phyloP scores from a whole-genome alignment of 2,113 vertebrate genomes.

The Spheniscus mendiculus region DNA sequence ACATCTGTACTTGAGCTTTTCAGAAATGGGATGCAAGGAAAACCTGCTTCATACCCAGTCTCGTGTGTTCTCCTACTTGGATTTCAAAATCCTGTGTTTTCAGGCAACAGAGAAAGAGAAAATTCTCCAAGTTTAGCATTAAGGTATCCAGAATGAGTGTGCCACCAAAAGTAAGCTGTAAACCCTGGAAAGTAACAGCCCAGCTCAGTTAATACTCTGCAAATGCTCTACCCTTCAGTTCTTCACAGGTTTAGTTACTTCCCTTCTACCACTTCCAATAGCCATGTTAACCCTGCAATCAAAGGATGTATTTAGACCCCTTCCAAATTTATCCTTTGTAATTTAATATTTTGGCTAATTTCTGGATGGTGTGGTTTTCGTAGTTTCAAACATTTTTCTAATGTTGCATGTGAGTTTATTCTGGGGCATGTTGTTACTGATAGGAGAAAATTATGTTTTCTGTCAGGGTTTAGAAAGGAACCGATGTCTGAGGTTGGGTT shows the following conservation, averaged over 20 bases:
- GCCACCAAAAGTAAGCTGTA: neutral
- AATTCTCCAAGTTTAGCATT: neutral
- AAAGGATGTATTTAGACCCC: neutral
- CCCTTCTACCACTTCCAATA: neutral
- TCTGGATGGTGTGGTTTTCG: neutral
- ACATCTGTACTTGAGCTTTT: neutral
- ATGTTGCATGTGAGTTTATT: neutral
- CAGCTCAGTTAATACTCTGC: neutral
- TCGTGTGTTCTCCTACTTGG: neutral
- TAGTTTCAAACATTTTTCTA: neutral
- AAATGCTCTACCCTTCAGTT: neutral
- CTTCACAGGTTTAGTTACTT: neutral
- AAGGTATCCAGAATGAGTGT: neutral
- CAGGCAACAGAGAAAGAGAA: neutral
- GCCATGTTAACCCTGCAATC: neutral
- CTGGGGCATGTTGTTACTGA: neutral
- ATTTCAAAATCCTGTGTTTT: neutral
- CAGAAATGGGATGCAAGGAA: neutral
- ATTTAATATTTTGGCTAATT: neutral
- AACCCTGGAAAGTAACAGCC: neutral
- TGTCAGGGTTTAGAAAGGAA: neutral
- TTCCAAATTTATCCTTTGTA: neutral
- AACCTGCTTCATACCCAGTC: neutral
- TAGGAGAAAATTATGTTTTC: neutral
- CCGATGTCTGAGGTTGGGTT: fast-evolving